phyloP scores from a whole-genome alignment of 2,888 invertebrate genomes.

The Disparrhopalites patrizii region DNA sequence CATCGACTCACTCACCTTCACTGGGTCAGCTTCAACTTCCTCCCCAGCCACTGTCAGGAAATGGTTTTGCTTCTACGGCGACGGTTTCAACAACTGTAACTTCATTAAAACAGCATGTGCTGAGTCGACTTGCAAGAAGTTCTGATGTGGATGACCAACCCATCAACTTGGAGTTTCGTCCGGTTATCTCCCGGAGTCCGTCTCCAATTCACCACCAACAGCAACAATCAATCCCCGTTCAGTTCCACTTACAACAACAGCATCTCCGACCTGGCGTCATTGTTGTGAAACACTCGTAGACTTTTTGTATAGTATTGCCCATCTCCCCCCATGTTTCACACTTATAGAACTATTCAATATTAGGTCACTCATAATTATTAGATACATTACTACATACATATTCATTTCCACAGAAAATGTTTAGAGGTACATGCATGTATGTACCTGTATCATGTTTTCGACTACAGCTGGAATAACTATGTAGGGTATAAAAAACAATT shows the following conservation, averaged over 20 bases:
- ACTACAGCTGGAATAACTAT: neutral
- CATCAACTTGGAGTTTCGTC: constrained; percentile 48
- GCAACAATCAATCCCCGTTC: constrained; percentile 26
- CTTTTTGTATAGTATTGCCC: neutral
- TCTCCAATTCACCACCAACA: constrained; percentile 33
- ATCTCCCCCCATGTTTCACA: constrained; percentile 3
- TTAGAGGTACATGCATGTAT: neutral
- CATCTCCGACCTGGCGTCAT: constrained; percentile 84
- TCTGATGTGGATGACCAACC: constrained; percentile 46
- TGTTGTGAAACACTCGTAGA: constrained; percentile 68
- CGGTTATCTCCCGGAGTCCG: constrained; percentile 37
- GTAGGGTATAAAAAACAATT: neutral
- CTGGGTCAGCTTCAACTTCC: constrained; percentile 21
- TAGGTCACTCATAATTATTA: constrained; percentile 9
- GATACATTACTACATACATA: too few relatives aligned
- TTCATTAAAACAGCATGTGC: constrained; percentile 45
- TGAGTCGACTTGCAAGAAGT: constrained; percentile 40
- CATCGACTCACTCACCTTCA: constrained; percentile 26
- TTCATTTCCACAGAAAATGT: neutral
- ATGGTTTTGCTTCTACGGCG: constrained; percentile 23
- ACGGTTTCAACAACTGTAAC: constrained; percentile 42
- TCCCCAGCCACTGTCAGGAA: constrained; percentile 14
- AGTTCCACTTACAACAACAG: constrained; percentile 51
- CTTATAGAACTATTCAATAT: neutral
- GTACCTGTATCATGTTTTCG: neutral